phyloP scores from a whole-genome alignment of 2,888 invertebrate species.

The Nebria salina region DNA sequence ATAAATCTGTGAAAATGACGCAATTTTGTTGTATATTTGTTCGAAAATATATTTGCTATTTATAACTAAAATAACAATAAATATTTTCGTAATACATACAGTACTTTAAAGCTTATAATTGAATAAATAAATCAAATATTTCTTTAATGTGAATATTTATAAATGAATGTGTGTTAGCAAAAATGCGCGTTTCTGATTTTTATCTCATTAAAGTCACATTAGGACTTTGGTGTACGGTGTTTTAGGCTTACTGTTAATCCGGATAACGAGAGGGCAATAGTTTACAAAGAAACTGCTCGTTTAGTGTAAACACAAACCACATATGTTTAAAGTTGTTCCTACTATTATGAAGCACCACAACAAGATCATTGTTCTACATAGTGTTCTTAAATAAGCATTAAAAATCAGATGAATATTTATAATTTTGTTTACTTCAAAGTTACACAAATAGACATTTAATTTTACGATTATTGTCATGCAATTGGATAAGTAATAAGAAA shows the following conservation, averaged over 20 bases:
- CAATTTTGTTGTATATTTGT: too few relatives aligned
- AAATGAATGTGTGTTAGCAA: not conserved
- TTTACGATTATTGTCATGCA: not conserved
- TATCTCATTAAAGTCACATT: slow-evolving; percentile 11
- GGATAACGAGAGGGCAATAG: slow-evolving; percentile 10
- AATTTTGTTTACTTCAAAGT: not conserved
- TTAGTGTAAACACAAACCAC: not conserved
- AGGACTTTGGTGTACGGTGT: not conserved
- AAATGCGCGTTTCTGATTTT: not conserved
- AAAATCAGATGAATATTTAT: not conserved
- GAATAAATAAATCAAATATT: not conserved
- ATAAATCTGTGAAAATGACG: too few relatives aligned
- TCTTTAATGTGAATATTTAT: not conserved
- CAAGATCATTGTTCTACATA: not conserved
- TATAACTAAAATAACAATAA: too few relatives aligned
- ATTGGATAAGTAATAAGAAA: too few relatives aligned
- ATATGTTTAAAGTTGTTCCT: not conserved
- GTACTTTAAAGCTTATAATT: too few relatives aligned
- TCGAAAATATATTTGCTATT: too few relatives aligned
- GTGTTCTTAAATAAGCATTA: not conserved
- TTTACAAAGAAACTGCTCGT: not conserved
- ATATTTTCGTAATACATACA: too few relatives aligned
- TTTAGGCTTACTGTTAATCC: slow-evolving; percentile 18
- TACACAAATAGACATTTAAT: not conserved
- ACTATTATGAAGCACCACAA: not conserved